These are phyloP conservation scores for Clivina fossor DNA, from an alignment of 2,888 invertebrate species.

Conservation along the genomic window DNA sequence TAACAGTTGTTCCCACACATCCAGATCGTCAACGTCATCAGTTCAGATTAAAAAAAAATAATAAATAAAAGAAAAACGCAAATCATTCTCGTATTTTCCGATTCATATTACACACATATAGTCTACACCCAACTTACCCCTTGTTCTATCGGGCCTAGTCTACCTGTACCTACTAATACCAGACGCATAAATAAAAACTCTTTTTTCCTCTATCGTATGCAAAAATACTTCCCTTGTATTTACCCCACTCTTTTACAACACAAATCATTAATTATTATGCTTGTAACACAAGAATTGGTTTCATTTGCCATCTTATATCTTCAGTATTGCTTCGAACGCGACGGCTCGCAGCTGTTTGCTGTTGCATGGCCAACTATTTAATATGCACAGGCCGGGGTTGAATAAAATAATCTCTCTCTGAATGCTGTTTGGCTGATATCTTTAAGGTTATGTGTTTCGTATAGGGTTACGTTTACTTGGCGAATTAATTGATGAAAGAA, in stretches of 20 bases:
- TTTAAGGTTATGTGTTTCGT: constrained; percentile 10
- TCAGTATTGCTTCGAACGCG: neutral
- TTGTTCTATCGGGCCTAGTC: constrained; percentile 9
- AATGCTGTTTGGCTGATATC: too few species aligned
- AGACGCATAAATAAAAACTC: constrained; percentile 5
- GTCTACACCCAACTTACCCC: neutral
- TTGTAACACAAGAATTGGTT: too few species aligned
- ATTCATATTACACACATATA: too few species aligned
- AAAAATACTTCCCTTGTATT: constrained; percentile 16
- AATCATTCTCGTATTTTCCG: constrained; percentile 24
- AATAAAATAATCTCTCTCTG: too few species aligned
- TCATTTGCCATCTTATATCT: neutral
- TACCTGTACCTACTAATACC: neutral
- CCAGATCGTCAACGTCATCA: too few species aligned
- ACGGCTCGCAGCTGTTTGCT: too few species aligned
- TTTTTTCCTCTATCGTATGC: too few species aligned
- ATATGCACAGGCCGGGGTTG: constrained; percentile 17
- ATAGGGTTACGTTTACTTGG: constrained; percentile 14
- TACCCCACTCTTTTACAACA: constrained; percentile 1
- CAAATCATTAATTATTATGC: constrained; percentile 18
- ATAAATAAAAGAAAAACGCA: constrained; percentile 18
- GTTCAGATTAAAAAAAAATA: constrained; percentile 10
- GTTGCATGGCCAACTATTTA: too few species aligned
- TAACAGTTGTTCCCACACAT: too few species aligned
- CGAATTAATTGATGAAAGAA: constrained; percentile 30